Base-by-base conservation (phyloP, 2,888 invertebrate species). In the Caenorhabditis becei region DNA sequence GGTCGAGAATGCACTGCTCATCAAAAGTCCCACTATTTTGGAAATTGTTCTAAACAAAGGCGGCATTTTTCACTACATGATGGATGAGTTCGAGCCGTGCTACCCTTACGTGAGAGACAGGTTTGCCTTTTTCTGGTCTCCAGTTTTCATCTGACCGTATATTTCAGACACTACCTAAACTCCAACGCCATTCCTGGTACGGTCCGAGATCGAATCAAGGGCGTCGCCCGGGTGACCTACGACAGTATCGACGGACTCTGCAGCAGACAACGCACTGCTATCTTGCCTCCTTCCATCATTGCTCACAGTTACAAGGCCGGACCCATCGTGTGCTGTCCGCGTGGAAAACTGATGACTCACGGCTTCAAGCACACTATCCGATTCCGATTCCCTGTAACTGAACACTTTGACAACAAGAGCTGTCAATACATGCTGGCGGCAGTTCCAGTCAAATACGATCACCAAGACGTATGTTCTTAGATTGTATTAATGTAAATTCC, bases 391-490 rank as follows among this genome's bases (percentile, higher is more conserved):
- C 41, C 41, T 16, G 41, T 16, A 3, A 7, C 16, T 3, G 41
- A 41, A 5, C 14, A 10, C 3, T 14, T 14, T 5, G 5, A 41
- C 41, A 16, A 41, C 14, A 7, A 5, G 41, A 41, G n/a, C 14
- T 3, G 24, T 7, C 37, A 71, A 20, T 71, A 49, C 26, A 71
- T 54, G 53, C 32, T 71, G 11, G 53, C 41, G 1, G 53, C 62
- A 1, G 54, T 71, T 14, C 71, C 71, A 23, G 62, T 71, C 54
- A 41, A 28, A 7, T 71, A 14, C 20, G 10, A 62, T 37, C 16
- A 62, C n/a, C n/a, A 11, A 0, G 10, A 53, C 20, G 71, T 71
- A 4, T 2, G 70, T 61, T n/a, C n/a, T n/a, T 16, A 41, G 14
- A 16, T 7, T 16, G 14, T 41, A 3, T 16, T 7, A 16, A 14